phyloP scores from a whole-genome alignment of 2,888 invertebrate genomes.

The Caenorhabditis parvicauda region DNA sequence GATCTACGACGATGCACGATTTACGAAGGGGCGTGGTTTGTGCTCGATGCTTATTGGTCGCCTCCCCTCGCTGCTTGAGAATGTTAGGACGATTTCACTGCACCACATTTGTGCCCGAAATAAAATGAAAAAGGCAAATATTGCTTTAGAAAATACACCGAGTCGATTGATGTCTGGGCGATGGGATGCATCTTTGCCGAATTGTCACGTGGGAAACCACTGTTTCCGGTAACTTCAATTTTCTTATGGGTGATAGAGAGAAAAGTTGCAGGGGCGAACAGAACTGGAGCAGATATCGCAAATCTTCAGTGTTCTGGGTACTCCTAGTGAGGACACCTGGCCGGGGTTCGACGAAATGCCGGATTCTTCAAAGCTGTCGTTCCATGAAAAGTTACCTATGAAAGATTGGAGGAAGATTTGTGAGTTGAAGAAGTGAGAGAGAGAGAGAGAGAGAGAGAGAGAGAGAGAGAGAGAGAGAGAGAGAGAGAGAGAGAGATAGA shows the following conservation, averaged over 20 bases:
- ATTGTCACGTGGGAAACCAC: constrained; percentile 39
- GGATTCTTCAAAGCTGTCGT: constrained; percentile 37
- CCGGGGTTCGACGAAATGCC: constrained; percentile 50
- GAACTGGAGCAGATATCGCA: constrained; percentile 56
- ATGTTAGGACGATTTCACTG: not conserved
- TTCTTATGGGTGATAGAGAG: not conserved
- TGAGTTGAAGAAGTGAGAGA: too few species aligned
- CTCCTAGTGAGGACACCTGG: constrained; percentile 48
- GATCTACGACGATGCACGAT: too few species aligned
- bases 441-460: too few species aligned
- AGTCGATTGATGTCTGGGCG: constrained; percentile 46
- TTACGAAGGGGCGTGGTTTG: too few species aligned
- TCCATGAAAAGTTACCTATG: constrained; percentile 26
- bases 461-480: too few species aligned
- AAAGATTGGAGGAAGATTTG: constrained; percentile 25
- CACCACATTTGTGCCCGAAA: not conserved
- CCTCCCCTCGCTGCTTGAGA: not conserved
- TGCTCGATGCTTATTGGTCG: too few species aligned
- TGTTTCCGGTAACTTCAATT: constrained; percentile 33
- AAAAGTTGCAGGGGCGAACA: constrained; percentile 47
- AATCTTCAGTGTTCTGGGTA: constrained; percentile 49
- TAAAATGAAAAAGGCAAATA: constrained; percentile 5
- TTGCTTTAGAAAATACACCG: constrained; percentile 20
- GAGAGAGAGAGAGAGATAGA: too few species aligned
- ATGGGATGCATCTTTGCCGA: constrained; percentile 54